Evolutionary conservation across 2,113 vertebrate genomes (phyloP), one percentile per base, ranked within the genome.

Genomic region (Macrotus californicus): DNA sequence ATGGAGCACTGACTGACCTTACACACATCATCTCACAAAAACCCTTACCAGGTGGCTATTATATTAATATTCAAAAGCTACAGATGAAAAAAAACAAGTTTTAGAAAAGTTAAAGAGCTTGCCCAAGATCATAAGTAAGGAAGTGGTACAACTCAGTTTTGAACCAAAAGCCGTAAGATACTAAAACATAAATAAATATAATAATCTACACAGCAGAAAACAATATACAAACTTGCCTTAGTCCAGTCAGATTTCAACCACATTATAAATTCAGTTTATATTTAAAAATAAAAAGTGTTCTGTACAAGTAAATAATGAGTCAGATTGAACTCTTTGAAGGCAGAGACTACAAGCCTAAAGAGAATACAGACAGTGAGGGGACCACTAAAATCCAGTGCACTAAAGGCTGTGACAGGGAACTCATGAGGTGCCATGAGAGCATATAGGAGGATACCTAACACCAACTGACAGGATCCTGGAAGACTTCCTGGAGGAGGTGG

Each of bases 171-270:
- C 4, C 21, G 36, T 41, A 22, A 85, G 34, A 89, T 67, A 41
- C 34, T 80, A 56, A 89, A 56, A 46, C 70, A 19, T 54, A 52
- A 75, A 19, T 43, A 41, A 56, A 59, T 43, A 56, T 77, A 90
- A 67, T 72, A 70, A 59, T 41, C 54, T 41, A 80, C 66, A 87
- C 19, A 91, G 34, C n/a, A 79, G 14, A 91, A 90, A 52, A 26
- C 43, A 87, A 76, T 43, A 87, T 7, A 89, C n/a, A n/a, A 95
- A 96, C 92, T 96, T 96, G 84, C 96, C 96, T 98, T 48, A 15
- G 92, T 0, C 87, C 18, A 11, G 36, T 24, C 43, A 91, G 61
- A 81, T 85, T 79, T 72, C 82, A 94, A 50, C 8, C 79, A 8
- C n/a, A 31, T 59, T 19, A 82, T 14, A 69, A 50, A 67, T 81